A percentile compares a stretch with the other conserved stretches of the same genome.
Evolutionary conservation across 2,797 vertebrate genomes (phyloP).

Genomic region (Steatocranus sp.): DNA sequence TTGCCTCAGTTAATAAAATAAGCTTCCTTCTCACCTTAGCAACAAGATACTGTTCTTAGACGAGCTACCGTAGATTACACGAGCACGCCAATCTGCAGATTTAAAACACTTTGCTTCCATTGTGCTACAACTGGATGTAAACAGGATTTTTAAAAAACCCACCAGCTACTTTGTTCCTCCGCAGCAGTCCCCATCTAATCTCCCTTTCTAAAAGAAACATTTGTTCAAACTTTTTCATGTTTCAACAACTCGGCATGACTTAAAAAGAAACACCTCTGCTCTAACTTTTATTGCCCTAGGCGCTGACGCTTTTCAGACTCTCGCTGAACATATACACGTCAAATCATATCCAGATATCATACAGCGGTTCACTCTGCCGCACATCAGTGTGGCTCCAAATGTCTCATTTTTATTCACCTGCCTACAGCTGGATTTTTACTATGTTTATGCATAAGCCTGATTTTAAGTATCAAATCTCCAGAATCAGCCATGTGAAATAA

Average conservation of each 20-base stretch:
- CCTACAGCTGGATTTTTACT: not conserved
- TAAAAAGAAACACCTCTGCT: not conserved
- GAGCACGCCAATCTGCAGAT: accelerated
- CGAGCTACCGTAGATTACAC: not conserved
- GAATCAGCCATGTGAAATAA: not conserved
- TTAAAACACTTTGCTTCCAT: not conserved
- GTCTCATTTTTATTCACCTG: not conserved
- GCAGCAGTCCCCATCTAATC: not conserved
- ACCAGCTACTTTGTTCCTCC: not conserved
- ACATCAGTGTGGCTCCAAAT: not conserved
- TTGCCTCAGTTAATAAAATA: not conserved
- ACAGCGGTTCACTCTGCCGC: not conserved
- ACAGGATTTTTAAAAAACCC: not conserved
- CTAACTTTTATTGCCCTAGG: not conserved
- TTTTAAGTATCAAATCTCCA: not conserved
- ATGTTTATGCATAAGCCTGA: not conserved
- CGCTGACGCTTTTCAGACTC: not conserved
- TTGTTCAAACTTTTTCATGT: not conserved
- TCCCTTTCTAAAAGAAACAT: not conserved
- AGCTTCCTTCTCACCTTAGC: not conserved
- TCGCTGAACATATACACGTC: not conserved
- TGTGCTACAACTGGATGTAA: not conserved
- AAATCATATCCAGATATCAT: not conserved
- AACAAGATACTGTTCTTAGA: accelerated
- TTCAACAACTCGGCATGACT: not conserved